These are phyloP conservation scores for Eupithecia centaureata DNA, from an alignment of 2,888 invertebrate species.

Conservation along the genomic window DNA sequence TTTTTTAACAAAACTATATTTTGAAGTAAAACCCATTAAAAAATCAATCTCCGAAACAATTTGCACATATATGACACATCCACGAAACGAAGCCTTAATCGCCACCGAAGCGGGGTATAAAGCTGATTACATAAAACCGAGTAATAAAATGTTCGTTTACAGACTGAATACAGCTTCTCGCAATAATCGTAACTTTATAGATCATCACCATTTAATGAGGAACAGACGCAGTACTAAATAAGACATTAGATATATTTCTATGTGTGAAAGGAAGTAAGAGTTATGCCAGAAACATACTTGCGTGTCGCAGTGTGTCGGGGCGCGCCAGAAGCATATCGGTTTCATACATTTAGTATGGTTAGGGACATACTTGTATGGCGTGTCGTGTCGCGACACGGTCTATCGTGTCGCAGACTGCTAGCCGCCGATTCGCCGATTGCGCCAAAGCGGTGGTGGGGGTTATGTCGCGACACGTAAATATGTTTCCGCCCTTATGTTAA, in stretches of 20 bases:
- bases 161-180: constrained; percentile 9
- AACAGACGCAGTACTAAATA: constrained; percentile 43
- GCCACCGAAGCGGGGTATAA: constrained; percentile 4
- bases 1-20: no score
- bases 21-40: neutral
- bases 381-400: no score
- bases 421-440: no score
- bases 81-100: neutral
- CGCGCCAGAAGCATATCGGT: no score
- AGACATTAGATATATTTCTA: constrained; percentile 51
- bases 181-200: constrained; percentile 20
- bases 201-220: constrained; percentile 29
- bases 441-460: no score
- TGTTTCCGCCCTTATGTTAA: no score
- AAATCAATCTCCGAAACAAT: neutral
- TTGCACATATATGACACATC: neutral
- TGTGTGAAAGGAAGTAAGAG: constrained; percentile 19
- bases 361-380: no score
- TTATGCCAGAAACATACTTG: no score
- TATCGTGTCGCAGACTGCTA: no score
- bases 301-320: no score
- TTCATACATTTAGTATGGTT: no score
- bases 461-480: no score
- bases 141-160: constrained; percentile 14
- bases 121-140: constrained; percentile 11